phyloP scores from a whole-genome alignment of 2,797 vertebrate species.

The Antennarius maculatus region DNA sequence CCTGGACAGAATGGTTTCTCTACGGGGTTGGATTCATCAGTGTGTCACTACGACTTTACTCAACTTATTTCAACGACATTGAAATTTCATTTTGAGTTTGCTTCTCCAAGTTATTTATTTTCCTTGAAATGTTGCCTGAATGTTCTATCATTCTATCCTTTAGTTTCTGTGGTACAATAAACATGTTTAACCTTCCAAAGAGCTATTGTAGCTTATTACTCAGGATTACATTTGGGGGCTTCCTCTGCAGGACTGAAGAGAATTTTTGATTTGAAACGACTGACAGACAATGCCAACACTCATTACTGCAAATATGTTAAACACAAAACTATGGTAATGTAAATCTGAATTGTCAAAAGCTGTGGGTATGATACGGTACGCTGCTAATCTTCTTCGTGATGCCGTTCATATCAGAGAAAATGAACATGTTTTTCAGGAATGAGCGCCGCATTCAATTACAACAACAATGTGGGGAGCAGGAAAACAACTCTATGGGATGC shows the following conservation, averaged over 20 bases:
- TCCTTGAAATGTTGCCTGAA: no score
- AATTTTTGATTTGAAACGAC: conserved; percentile 16
- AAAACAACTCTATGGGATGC: conserved; percentile 14
- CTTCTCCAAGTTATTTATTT: no score
- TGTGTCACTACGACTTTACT: no score
- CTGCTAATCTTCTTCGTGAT: conserved; percentile 22
- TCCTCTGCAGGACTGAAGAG: no score
- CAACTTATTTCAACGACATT: no score
- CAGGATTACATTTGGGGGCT: neutral
- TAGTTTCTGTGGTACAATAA: no score
- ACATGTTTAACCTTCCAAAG: no score
- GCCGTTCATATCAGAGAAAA: conserved; percentile 44
- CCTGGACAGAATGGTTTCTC: no score
- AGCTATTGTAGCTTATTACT: neutral
- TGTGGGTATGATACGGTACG: conserved; percentile 4
- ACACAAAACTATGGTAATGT: conserved; percentile 13
- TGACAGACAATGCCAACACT: conserved; percentile 14
- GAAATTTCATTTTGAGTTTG: no score
- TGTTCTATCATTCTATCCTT: no score
- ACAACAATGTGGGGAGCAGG: conserved; percentile 20
- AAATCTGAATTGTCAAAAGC: conserved; percentile 25
- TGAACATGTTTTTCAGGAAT: conserved; percentile 26
- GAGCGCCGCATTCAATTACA: conserved; percentile 44
- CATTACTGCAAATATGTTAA: conserved; percentile 26
- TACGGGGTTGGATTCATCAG: no score